phyloP scores from a whole-genome alignment of 2,797 vertebrate species.

The Melanotaenia parkinsoni region DNA sequence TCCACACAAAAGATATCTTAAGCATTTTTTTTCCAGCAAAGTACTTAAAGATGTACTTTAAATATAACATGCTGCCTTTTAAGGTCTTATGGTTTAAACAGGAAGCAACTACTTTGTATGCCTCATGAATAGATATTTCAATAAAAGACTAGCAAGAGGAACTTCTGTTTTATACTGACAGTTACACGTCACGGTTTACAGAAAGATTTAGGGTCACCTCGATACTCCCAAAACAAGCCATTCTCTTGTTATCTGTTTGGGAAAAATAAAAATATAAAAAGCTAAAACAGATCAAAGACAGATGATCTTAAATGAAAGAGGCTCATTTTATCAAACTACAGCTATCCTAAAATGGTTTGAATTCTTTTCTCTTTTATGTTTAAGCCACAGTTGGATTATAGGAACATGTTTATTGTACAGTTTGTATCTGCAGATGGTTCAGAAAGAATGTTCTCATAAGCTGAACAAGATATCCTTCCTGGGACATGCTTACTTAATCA shows the following conservation, averaged over 20 bases:
- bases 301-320: neutral
- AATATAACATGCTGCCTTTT: neutral
- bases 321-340: neutral
- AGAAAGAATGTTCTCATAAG: too few species aligned
- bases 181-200: neutral
- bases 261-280: neutral
- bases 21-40: too few species aligned
- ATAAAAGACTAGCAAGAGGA: too few species aligned
- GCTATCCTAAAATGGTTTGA: too few species aligned
- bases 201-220: slow-evolving; percentile 7
- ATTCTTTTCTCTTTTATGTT: too few species aligned
- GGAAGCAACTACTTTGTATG: neutral
- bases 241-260: neutral
- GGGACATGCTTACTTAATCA: too few species aligned
- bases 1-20: too few species aligned
- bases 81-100: neutral
- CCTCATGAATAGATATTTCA: neutral
- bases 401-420: too few species aligned
- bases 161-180: too few species aligned
- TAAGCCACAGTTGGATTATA: too few species aligned
- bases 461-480: too few species aligned
- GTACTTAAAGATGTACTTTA: neutral
- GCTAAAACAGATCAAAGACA: neutral
- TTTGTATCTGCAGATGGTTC: too few species aligned
- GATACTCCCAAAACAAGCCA: slow-evolving; percentile 7